Percentiles rank a stretch among this genome's conserved stretches.
Evolutionary conservation across 1,140 invertebrate species (phyloP).

Genomic region (Drosophila parabipectinata): DNA sequence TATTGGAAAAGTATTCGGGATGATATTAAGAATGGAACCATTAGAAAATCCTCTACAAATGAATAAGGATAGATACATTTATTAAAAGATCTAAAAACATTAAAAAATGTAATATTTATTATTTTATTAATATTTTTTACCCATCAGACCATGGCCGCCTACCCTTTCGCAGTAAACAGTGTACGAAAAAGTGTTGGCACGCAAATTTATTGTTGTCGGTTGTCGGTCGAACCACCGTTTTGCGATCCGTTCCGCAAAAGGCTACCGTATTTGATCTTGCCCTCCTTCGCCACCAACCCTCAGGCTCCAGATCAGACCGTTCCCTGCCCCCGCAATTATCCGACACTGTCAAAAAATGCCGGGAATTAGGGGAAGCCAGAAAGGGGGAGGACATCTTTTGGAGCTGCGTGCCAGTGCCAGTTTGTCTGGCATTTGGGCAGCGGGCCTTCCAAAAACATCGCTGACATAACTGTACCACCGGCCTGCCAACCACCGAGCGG

Average conservation of each 20-base stretch:
- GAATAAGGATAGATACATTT: no score
- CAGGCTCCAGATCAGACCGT: neutral
- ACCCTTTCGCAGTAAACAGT: conserved; percentile 18
- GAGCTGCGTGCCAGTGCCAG: conserved; percentile 67
- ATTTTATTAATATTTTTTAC: neutral
- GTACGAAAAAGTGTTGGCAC: conserved; percentile 70
- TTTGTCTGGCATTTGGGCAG: conserved; percentile 75
- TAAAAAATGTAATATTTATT: neutral
- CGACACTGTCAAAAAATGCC: conserved; percentile 9
- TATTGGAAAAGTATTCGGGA: no score
- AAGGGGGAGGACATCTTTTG: conserved; percentile 17
- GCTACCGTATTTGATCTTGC: conserved; percentile 73
- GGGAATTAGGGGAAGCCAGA: neutral
- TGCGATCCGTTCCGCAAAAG: conserved; percentile 70
- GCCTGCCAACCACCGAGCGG: conserved; percentile 1
- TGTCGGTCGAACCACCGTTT: conserved; percentile 48
- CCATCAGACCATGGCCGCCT: conserved; percentile 14
- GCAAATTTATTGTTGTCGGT: conserved; percentile 79
- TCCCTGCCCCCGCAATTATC: conserved; percentile 19
- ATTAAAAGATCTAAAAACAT: no score
- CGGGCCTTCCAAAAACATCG: conserved; percentile 72
- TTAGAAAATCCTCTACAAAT: no score
- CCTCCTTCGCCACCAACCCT: conserved; percentile 13
- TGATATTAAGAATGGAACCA: no score
- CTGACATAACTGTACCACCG: conserved; percentile 75